These are phyloP conservation scores for Anas platyrhynchos DNA, from an alignment of 2,113 vertebrate genomes.

Conservation along the genomic window DNA sequence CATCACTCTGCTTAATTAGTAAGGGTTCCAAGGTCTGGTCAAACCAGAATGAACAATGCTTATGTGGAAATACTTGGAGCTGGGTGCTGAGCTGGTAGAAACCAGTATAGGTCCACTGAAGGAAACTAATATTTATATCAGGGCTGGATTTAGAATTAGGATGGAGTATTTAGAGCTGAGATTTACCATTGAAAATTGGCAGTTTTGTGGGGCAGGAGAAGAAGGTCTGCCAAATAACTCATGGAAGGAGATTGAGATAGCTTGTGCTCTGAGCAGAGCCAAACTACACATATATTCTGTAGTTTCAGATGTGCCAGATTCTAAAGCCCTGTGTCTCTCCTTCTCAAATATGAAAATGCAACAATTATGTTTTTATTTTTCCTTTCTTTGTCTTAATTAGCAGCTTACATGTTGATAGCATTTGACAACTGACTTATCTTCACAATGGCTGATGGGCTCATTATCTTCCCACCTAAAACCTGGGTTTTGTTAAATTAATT, in stretches of 20 bases:
- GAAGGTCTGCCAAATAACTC: slow-evolving; percentile 26
- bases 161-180: background rate
- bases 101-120: background rate
- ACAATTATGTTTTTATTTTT: background rate
- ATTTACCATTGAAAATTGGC: slow-evolving; percentile 27
- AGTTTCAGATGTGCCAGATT: background rate
- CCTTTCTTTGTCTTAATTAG: background rate
- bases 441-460: background rate
- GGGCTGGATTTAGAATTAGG: background rate
- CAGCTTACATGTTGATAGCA: background rate
- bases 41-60: background rate
- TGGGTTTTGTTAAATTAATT: background rate
- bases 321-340: background rate
- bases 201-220: background rate
- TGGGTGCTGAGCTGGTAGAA: background rate
- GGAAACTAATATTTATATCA: slow-evolving; percentile 1
- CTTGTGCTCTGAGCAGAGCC: slow-evolving; percentile 17
- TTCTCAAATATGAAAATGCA: background rate
- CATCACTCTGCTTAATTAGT: background rate
- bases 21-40: background rate
- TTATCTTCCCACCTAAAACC: background rate
- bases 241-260: background rate
- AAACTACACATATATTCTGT: background rate
- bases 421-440: background rate
- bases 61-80: background rate